Base-by-base conservation (phyloP, 1,140 invertebrate species). In the Phortica variegata region DNA sequence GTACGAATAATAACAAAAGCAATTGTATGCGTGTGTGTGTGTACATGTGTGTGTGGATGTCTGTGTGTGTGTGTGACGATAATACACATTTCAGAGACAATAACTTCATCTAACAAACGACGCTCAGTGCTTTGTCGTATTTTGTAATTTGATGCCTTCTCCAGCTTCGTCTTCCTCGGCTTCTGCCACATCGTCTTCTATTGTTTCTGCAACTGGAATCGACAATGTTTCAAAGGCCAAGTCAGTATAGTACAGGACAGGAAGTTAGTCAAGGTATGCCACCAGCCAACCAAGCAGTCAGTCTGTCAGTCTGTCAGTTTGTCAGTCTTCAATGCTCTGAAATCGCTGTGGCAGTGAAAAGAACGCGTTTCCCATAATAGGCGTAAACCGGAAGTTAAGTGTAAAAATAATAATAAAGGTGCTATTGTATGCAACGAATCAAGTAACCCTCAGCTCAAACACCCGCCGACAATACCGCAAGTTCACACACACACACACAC, bases 351-450 rank as follows among this genome's bases (percentile, higher is more conserved):
- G 23, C 23, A 26, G 5, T 26, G 23, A 26, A 26, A 26, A 26
- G 10, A 6, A 10, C 23, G 23, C 23, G 10, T 26, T 6, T 26
- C 5, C 23, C 54, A 54, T 68, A 68, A 68, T 68, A 68, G 63
- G 63, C 63, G 63, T 68, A 68, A 68, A 68, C 63, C 63, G 63
- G 63, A 68, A 68, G 63, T 68, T 68, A 68, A 68, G 63, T 68
- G 63, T 66, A 66, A 66, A 68, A 66, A 66, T 66, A 66, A 66
- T 66, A 66, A 66, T 66, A 66, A 66, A 66, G 63, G 63, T 65
- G 60, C 60, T 33, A 44, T 39, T 47, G 44, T 58, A 43, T 49
- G 49, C 15, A 12, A 21, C 43, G 32, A 42, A 31, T 45, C 17
- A 19, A 46, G 46, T 42, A 10, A 42, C 40, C 40, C 31, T 52